Conservation (phyloP, 2,888 invertebrate species). For the Drosophila longiperda region DNA sequence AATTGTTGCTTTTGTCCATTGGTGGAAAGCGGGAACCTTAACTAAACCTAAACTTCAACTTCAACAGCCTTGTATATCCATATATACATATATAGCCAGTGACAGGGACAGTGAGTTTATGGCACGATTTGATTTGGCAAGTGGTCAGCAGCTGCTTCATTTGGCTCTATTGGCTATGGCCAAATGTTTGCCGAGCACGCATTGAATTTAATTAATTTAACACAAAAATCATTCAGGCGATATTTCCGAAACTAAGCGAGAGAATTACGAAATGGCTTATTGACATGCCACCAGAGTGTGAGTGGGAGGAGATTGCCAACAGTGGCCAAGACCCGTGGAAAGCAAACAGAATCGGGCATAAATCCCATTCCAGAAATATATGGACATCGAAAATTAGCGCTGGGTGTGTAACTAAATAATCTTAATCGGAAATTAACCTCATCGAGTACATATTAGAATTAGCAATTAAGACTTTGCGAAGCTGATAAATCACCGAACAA, state of each 20-base stretch:
- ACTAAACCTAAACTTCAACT: conserved; percentile 15
- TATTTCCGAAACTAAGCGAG: conserved; percentile 70
- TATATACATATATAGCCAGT: conserved; percentile 34
- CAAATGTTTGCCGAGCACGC: conserved; percentile 72
- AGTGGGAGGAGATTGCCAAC: conserved; percentile 1
- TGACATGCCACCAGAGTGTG: conserved; percentile 63
- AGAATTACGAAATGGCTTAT: conserved; percentile 64
- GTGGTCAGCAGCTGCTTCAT: conserved; percentile 39
- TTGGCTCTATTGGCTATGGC: conserved; percentile 52
- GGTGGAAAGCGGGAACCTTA: background rate
- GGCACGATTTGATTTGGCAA: conserved; percentile 64
- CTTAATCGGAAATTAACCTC: conserved; percentile 57
- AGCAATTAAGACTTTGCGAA: conserved; percentile 47
- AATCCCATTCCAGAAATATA: conserved; percentile 32
- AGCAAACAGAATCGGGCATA: conserved; percentile 34
- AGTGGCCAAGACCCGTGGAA: conserved; percentile 2
- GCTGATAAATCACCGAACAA: conserved; percentile 43
- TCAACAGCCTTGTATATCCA: conserved; percentile 22
- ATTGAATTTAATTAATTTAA: conserved; percentile 78
- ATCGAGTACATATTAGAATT: conserved; percentile 51
- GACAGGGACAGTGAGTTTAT: conserved; percentile 62
- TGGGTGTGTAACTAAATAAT: conserved; percentile 55
- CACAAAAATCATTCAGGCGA: conserved; percentile 76
- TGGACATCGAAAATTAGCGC: conserved; percentile 35
- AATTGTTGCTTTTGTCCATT: conserved; percentile 9